These are phyloP conservation scores for Zophobas atratus DNA, from an alignment of 1,140 invertebrate species.

Conservation along the genomic window DNA sequence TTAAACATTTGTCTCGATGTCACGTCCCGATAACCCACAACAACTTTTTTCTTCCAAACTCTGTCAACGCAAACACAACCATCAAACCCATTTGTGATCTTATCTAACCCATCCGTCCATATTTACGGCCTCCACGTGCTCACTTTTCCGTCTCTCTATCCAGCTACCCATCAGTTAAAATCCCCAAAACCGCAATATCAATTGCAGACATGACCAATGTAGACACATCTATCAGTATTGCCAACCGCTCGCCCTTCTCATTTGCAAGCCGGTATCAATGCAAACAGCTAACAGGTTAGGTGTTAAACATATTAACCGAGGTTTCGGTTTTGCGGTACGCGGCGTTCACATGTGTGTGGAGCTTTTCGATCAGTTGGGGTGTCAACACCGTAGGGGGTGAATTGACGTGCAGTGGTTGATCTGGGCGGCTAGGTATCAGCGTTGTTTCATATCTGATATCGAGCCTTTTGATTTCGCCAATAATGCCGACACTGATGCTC, in stretches of 20 bases:
- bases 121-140: too few species aligned
- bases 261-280: constrained; percentile 57
- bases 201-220: constrained; percentile 63
- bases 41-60: too few species aligned
- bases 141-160: too few species aligned
- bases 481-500: constrained; percentile 47
- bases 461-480: constrained; percentile 63
- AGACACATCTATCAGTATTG: constrained; percentile 64
- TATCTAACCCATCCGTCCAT: too few species aligned
- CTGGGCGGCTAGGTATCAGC: constrained; percentile 56
- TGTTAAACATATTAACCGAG: constrained; percentile 67
- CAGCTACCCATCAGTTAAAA: constrained; percentile 36
- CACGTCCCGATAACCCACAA: too few species aligned
- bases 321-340: constrained; percentile 64
- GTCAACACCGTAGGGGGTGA: neutral
- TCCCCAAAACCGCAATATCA: constrained; percentile 58
- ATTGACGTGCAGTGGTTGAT: constrained; percentile 7
- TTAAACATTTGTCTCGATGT: too few species aligned
- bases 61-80: too few species aligned
- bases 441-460: constrained; percentile 61
- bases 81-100: too few species aligned
- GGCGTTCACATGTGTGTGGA: constrained; percentile 56
- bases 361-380: constrained; percentile 5
- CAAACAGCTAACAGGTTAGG: constrained; percentile 63
- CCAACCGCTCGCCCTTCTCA: constrained; percentile 50